Conservation (phyloP, 2,113 vertebrate genomes). For the Ceratotherium simum region DNA sequence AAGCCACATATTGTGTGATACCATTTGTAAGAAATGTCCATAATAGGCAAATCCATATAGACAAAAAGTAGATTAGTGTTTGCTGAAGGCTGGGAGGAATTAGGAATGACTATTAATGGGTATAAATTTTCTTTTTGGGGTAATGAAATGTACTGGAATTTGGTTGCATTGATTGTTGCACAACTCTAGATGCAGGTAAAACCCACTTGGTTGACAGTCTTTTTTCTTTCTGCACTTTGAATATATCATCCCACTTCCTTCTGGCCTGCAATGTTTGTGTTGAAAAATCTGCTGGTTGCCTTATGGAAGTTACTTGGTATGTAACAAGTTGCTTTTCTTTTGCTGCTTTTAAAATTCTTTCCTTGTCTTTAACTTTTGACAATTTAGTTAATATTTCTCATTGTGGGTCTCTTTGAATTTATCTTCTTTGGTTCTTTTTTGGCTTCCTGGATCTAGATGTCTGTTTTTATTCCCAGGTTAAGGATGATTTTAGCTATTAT, state of each 20-base stretch:
- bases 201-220: neutral
- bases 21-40: neutral
- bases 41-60: no score
- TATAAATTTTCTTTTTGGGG: neutral
- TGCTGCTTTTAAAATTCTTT: neutral
- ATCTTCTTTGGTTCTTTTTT: neutral
- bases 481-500: neutral
- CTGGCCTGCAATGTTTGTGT: neutral
- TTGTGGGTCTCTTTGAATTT: neutral
- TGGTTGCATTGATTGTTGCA: neutral
- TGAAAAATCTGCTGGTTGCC: neutral
- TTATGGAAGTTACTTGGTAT: neutral
- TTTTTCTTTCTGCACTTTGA: neutral
- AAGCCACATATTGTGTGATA: neutral
- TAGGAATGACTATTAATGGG: neutral
- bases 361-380: neutral
- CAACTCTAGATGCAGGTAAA: neutral
- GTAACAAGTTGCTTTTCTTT: neutral
- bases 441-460: neutral
- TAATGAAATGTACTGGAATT: neutral
- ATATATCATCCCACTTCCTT: neutral
- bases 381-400: neutral
- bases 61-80: neutral
- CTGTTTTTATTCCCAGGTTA: neutral
- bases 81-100: neutral